phyloP scores from a whole-genome alignment of 2,113 vertebrate genomes.

The Rallus limicola region DNA sequence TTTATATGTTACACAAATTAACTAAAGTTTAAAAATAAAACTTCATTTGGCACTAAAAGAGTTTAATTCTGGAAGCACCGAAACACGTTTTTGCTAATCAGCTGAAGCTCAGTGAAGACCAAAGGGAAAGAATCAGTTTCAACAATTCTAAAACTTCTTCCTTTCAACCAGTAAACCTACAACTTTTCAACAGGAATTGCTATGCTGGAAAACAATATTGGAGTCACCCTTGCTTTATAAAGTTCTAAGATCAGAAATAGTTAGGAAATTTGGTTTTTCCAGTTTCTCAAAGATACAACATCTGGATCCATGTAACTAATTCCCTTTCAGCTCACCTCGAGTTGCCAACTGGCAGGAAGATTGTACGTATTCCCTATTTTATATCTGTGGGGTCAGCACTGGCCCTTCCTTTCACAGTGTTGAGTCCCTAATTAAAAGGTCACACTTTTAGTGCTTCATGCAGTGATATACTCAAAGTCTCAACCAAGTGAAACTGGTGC shows the following conservation, averaged over 20 bases:
- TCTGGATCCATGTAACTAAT: background rate
- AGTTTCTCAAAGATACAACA: background rate
- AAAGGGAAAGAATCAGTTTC: background rate
- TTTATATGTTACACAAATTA: background rate
- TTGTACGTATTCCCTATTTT: background rate
- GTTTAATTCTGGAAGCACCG: background rate
- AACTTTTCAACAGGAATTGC: background rate
- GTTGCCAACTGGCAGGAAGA: background rate
- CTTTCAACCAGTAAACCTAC: background rate
- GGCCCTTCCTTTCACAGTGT: background rate
- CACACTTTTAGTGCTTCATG: background rate
- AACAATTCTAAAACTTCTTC: background rate
- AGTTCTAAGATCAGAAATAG: background rate
- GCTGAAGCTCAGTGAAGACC: background rate
- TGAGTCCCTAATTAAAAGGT: background rate
- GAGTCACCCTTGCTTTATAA: background rate
- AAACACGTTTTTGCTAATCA: background rate
- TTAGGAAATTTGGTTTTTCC: background rate
- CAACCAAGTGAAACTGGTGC: background rate
- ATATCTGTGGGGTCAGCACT: background rate
- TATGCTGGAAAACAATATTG: background rate
- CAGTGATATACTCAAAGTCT: background rate
- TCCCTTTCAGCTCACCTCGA: background rate
- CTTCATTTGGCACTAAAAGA: background rate
- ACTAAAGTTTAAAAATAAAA: background rate